These are phyloP conservation scores for Magallana nippona DNA, from an alignment of 2,888 invertebrate genomes.

Conservation along the genomic window DNA sequence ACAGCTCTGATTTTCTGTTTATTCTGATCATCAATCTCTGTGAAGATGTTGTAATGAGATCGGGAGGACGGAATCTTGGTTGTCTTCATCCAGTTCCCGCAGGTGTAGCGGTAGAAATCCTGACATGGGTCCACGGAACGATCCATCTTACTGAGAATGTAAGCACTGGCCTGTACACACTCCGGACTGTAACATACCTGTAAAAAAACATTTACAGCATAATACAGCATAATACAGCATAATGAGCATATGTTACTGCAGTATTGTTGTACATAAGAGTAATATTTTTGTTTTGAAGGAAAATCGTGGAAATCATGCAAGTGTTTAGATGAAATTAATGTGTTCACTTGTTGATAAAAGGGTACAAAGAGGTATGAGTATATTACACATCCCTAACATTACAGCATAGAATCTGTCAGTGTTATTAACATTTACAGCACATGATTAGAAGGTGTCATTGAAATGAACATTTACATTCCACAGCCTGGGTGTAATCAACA, in stretches of 20 bases:
- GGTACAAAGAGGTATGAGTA: no score
- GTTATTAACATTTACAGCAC: not conserved
- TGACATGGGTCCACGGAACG: constrained; percentile 69
- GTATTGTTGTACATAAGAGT: no score
- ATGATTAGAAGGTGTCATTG: no score
- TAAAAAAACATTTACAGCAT: not conserved
- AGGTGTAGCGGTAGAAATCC: constrained; percentile 75
- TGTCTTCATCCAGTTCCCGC: constrained; percentile 70
- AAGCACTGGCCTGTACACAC: constrained; percentile 68
- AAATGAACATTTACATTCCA: no score
- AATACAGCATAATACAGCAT: no score
- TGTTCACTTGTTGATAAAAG: no score
- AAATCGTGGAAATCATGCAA: no score
- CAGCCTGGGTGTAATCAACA: no score
- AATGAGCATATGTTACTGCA: no score
- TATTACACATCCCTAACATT: no score
- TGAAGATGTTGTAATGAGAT: constrained; percentile 66
- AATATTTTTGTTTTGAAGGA: no score
- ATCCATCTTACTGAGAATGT: constrained; percentile 71
- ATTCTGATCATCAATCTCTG: constrained; percentile 63
- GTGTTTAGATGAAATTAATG: no score
- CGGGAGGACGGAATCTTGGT: constrained; percentile 67
- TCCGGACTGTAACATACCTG: constrained; percentile 63
- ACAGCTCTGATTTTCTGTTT: constrained; percentile 65
- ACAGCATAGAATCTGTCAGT: not conserved